Conservation (phyloP, 2,113 vertebrate genomes). For the Picathartes gymnocephalus region DNA sequence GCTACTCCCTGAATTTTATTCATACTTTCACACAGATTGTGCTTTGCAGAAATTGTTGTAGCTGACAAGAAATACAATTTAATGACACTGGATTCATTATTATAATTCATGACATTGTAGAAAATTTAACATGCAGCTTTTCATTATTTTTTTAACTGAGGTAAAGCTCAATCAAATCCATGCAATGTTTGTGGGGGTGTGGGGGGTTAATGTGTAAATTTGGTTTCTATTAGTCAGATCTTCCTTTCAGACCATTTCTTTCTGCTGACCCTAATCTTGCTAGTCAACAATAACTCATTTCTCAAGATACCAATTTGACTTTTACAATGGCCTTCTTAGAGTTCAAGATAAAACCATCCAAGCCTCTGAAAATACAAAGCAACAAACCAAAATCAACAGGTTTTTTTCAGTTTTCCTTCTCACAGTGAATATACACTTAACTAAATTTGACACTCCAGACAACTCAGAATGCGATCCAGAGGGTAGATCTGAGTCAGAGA, state of each 20-base stretch:
- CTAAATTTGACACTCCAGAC: conserved; percentile 41
- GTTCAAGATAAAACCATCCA: conserved; percentile 43
- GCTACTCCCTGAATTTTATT: conserved; percentile 78
- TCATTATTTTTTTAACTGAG: conserved; percentile 66
- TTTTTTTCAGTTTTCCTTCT: neutral
- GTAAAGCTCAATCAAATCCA: conserved; percentile 61
- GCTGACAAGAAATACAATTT: conserved; percentile 66
- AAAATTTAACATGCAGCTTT: conserved; percentile 56
- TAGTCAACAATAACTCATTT: conserved; percentile 65
- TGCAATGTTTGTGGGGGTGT: neutral
- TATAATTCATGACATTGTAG: conserved; percentile 55
- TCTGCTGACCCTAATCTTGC: conserved; percentile 46
- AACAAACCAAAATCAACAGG: conserved; percentile 18
- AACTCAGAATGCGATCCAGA: conserved; percentile 52
- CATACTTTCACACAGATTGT: conserved; percentile 68
- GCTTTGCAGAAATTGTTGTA: conserved; percentile 67
- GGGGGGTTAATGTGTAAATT: conserved; percentile 25
- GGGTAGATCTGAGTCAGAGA: conserved; percentile 35
- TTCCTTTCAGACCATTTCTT: conserved; percentile 54
- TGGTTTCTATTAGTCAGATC: conserved; percentile 24
- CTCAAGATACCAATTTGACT: neutral
- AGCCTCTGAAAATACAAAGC: neutral
- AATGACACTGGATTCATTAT: conserved; percentile 60
- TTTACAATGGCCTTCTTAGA: conserved; percentile 9
- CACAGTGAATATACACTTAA: conserved; percentile 40